phyloP scores from a whole-genome alignment of 2,113 vertebrate species.

The Pollachius pollachius region DNA sequence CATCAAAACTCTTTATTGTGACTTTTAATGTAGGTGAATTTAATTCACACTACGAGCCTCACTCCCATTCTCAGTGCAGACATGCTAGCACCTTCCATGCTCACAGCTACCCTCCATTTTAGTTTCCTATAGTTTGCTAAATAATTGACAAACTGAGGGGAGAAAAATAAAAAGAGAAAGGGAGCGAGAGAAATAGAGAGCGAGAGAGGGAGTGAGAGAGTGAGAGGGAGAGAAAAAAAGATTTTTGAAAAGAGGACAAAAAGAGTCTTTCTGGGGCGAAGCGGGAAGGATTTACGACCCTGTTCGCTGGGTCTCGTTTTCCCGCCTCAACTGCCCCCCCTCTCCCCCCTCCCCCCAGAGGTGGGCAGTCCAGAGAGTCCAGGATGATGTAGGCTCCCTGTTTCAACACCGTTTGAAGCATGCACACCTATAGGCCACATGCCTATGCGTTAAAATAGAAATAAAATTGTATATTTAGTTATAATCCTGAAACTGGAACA shows the following conservation, averaged over 20 bases:
- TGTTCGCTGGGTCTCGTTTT: slow-evolving; percentile 68
- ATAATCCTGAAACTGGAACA: too few relatives aligned
- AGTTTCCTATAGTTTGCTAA: slow-evolving; percentile 40
- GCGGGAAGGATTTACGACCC: slow-evolving; percentile 69
- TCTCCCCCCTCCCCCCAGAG: too few relatives aligned
- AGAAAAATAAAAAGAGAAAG: slow-evolving; percentile 10
- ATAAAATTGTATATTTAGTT: too few relatives aligned
- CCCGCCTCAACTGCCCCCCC: slow-evolving; percentile 71
- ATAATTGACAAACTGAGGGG: slow-evolving; percentile 18
- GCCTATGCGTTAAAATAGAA: too few relatives aligned
- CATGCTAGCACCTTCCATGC: neutral
- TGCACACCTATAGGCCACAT: too few relatives aligned
- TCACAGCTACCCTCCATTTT: slow-evolving; percentile 9
- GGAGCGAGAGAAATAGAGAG: too few relatives aligned
- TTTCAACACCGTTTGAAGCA: slow-evolving; percentile 44
- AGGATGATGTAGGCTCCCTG: slow-evolving; percentile 71
- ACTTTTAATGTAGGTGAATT: neutral
- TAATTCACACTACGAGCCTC: too few relatives aligned
- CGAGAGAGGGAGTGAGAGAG: too few relatives aligned
- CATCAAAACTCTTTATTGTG: neutral
- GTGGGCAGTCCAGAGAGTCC: slow-evolving; percentile 47
- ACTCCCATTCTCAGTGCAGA: neutral
- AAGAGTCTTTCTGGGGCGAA: slow-evolving; percentile 32
- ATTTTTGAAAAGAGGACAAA: slow-evolving; percentile 44
- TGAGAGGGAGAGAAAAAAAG: too few relatives aligned